These are phyloP conservation scores for Apostichopus californicus DNA, from an alignment of 35 echinoderm and acorn worm genomes.

Conservation along the genomic window DNA sequence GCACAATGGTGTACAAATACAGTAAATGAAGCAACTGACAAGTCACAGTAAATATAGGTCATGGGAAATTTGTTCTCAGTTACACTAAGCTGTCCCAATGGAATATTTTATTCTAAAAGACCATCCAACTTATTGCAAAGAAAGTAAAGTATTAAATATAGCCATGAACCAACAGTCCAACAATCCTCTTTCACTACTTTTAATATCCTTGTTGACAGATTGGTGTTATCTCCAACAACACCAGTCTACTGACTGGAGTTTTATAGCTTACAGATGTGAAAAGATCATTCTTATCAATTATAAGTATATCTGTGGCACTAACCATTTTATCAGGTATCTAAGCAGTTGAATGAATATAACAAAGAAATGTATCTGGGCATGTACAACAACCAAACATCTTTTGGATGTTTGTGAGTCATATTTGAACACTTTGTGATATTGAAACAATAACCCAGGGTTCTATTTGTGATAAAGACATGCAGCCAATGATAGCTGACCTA, in stretches of 20 bases:
- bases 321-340: too few relatives aligned
- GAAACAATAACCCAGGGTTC: neutral
- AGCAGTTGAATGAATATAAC: too few relatives aligned
- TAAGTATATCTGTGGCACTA: too few relatives aligned
- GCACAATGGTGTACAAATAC: too few relatives aligned
- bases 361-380: too few relatives aligned
- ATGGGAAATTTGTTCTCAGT: slow-evolving; percentile 13
- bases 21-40: too few relatives aligned
- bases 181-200: neutral
- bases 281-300: neutral
- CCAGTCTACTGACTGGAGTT: neutral
- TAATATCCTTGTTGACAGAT: neutral
- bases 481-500: neutral
- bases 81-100: neutral
- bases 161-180: neutral
- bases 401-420: neutral
- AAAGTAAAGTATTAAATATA: neutral
- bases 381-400: too few relatives aligned
- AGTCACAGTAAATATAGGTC: neutral
- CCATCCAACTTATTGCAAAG: neutral
- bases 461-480: neutral
- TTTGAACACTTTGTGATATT: neutral
- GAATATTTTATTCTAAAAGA: neutral
- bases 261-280: neutral
- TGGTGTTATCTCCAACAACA: neutral